Base-by-base conservation (phyloP, 2,888 invertebrate genomes). In the Eulithis prunata region DNA sequence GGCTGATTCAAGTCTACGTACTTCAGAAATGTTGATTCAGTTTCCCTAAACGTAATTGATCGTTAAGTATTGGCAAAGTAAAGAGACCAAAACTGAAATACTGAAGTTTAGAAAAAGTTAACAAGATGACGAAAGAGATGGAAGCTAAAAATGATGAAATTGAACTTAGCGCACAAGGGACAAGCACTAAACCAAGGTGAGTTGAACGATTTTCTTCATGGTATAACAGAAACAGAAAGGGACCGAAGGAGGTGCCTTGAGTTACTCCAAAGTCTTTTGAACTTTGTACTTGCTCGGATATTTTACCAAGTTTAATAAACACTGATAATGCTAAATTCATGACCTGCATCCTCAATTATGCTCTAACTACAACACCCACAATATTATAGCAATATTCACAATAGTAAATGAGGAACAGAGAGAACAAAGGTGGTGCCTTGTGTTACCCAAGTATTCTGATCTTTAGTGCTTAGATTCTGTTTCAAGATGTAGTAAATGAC, bases 111-210 rank as follows among this genome's bases (percentile, higher is more conserved):
- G 71, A 75, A 73, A 78, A 64, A 77, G 71, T 72, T 62, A 73
- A 36, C 59, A 65, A 49, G 57, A 72, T 60, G 78, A 66, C 71
- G 49, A 67, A 56, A 82, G 75, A 84, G 64, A 92, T 91, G 93
- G 92, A 91, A 66, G 81, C 88, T 64, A 91, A 91, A 74, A 88
- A 82, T 75, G 92, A 92, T 66, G 91, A 92, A 71, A 92, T 93
- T 71, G 93, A 93, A 81, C 86, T 93, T 46, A 91, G 90, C 68
- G 87, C 85, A 62, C 92, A 91, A 75, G 91, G 89, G 57, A 82
- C 85, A 32, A 88, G 88, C 74, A 88, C 78, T 68, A 92, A 92
- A 76, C 84, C 87, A 53, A 80, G 84, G 90, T 90, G 71, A 78
- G 13, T 7, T 12, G 12, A 11, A n/a, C 2, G 13, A 7, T 57